A percentile compares a stretch with the other conserved stretches of the same genome.
These are phyloP conservation scores for Papilio demoleus DNA, from an alignment of 2,888 invertebrate species.

Conservation along the genomic window DNA sequence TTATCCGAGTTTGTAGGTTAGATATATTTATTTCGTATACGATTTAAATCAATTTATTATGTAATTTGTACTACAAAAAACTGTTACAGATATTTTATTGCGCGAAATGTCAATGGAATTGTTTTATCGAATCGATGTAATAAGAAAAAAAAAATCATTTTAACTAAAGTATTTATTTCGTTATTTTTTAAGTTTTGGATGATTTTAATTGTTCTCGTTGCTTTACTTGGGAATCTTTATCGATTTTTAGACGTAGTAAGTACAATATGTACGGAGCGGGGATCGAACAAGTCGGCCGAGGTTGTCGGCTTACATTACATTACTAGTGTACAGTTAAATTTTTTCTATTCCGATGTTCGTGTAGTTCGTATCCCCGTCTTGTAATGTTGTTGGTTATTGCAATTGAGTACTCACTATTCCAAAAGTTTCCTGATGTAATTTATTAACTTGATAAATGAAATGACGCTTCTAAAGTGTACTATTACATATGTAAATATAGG, in stretches of 20 bases:
- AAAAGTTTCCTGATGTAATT: constrained; percentile 79
- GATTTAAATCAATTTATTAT: constrained; percentile 32
- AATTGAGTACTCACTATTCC: constrained; percentile 69
- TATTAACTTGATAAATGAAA: constrained; percentile 76
- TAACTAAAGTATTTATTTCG: constrained; percentile 76
- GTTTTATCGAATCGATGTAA: constrained; percentile 45
- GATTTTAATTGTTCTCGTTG: constrained; percentile 82
- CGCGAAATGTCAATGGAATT: constrained; percentile 41
- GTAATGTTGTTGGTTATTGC: constrained; percentile 64
- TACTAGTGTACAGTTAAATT: constrained; percentile 75
- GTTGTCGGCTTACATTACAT: constrained; percentile 54
- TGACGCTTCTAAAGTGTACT: constrained; percentile 83
- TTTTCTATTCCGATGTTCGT: constrained; percentile 67
- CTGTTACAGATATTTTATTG: constrained; percentile 9
- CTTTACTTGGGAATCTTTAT: constrained; percentile 81
- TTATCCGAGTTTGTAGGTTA: constrained; percentile 14
- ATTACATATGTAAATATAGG: constrained; percentile 82
- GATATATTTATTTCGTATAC: constrained; percentile 35
- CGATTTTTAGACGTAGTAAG: constrained; percentile 73
- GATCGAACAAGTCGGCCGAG: constrained; percentile 51
- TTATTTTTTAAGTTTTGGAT: constrained; percentile 82
- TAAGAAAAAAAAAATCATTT: constrained; percentile 57
- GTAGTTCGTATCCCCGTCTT: constrained; percentile 59
- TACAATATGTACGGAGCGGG: constrained; percentile 65
- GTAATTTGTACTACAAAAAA: constrained; percentile 16